These are phyloP conservation scores for Eupithecia vulgata DNA, from an alignment of 2,888 invertebrate species.

Conservation along the genomic window DNA sequence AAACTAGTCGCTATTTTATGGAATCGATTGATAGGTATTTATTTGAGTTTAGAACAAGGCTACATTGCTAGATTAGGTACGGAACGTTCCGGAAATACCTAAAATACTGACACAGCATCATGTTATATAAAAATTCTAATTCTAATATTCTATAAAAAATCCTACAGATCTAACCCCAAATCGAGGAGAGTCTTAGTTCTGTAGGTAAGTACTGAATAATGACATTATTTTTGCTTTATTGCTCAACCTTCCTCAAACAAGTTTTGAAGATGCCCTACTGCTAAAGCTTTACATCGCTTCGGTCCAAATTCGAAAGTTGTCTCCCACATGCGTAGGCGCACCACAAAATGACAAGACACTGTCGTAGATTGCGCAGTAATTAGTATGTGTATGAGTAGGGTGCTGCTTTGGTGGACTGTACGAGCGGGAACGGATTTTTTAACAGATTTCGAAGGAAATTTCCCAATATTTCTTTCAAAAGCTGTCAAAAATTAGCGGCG, in stretches of 20 bases:
- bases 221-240: background rate
- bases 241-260: constrained; percentile 1
- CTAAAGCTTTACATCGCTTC: background rate
- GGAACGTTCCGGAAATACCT: too few relatives aligned
- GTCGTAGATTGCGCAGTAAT: constrained; percentile 26
- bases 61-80: too few relatives aligned
- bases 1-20: too few relatives aligned
- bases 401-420: background rate
- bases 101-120: too few relatives aligned
- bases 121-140: too few relatives aligned
- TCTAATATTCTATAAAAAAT: too few relatives aligned
- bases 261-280: constrained; percentile 5
- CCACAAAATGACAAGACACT: constrained; percentile 30
- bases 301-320: constrained; percentile 71
- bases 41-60: too few relatives aligned
- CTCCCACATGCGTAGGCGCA: constrained; percentile 65
- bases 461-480: background rate
- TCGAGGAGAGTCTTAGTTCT: background rate
- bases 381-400: constrained; percentile 8
- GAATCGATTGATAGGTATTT: too few relatives aligned
- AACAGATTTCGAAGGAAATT: background rate
- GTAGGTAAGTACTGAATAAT: background rate
- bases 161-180: background rate
- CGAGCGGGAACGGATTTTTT: background rate
- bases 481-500: too few relatives aligned